Percentiles rank a stretch among this genome's conserved stretches.
Evolutionary conservation across 2,888 invertebrate genomes (phyloP).

Genomic region (Idaea biselata): DNA sequence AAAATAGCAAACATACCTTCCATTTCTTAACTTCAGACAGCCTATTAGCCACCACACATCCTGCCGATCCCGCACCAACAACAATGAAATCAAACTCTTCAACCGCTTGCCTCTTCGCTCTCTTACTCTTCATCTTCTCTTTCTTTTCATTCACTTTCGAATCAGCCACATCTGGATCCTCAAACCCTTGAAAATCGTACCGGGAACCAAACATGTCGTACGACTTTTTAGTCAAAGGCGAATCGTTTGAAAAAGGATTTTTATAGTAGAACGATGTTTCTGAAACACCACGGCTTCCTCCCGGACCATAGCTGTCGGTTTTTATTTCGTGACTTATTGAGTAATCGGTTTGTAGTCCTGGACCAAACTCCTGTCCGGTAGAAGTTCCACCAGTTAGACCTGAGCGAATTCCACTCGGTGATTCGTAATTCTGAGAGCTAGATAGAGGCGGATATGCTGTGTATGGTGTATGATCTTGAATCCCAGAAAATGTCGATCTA

Average conservation of each 20-base stretch:
- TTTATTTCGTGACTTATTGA: conserved; percentile 35
- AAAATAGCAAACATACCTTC: conserved; percentile 72
- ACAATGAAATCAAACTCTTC: conserved; percentile 82
- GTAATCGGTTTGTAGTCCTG: conserved; percentile 32
- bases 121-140: conserved; percentile 33
- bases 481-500: conserved; percentile 6
- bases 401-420: conserved; percentile 16
- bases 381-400: conserved; percentile 22
- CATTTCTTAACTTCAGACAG: conserved; percentile 82
- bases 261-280: conserved; percentile 43
- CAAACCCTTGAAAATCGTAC: conserved; percentile 27
- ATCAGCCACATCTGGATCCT: conserved; percentile 45
- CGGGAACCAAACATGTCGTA: conserved; percentile 21
- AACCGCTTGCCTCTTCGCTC: conserved; percentile 44
- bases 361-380: conserved; percentile 21
- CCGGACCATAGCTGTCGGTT: conserved; percentile 40
- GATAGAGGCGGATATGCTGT: background rate
- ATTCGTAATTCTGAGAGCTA: background rate
- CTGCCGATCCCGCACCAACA: conserved; percentile 85
- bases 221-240: conserved; percentile 3
- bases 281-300: conserved; percentile 40
- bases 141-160: conserved; percentile 36
- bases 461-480: conserved; percentile 7
- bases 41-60: conserved; percentile 84
- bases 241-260: conserved; percentile 27